Evolutionary conservation across 2,113 vertebrate genomes (phyloP), one percentile per base, ranked within the genome.

Genomic region (Ursus arctos): DNA sequence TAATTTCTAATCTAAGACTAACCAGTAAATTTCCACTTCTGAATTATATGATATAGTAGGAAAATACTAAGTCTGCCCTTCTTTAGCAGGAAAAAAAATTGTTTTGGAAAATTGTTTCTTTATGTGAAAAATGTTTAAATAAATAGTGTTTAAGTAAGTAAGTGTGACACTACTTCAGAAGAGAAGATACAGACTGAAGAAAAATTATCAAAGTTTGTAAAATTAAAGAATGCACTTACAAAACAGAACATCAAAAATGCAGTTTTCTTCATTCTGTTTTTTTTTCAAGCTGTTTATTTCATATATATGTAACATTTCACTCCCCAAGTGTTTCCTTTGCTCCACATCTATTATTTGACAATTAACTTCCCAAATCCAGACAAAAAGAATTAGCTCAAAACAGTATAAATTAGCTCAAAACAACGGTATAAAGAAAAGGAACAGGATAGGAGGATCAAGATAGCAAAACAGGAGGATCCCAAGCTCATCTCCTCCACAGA

Each of bases 301-400:
- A 93, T 63, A 87, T 18, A 83, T 55, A 77, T n/a, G 55, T 16
- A 97, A 93, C 49, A 77, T 91, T 95, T 94, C 93, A 84, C 53
- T 90, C 53, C 51, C 81, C 11, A 63, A 90, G 53, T 76, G 24
- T 65, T 95, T 96, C 77, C n/a, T 59, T 77, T 95, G 53, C 2
- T 96, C 82, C 88, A 88, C 85, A 96, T 96, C 69, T 95, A 69
- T 88, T 95, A 92, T 28, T 51, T 97, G 87, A 96, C 47, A 92
- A 97, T 77, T 84, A 97, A 89, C 51, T 94, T 82, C 28, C 57
- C 74, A 80, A 95, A 94, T 76, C 72, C 61, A 74, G 57, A 33
- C 36, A 67, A 65, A 24, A 94, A 87, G 47, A 40, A 86, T 79
- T 91, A 91, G 53, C 47, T 86, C 63, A 94, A 92, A 97, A 85